Evolutionary conservation across 2,888 invertebrate species (phyloP).

Genomic region (Dynastes grantii): DNA sequence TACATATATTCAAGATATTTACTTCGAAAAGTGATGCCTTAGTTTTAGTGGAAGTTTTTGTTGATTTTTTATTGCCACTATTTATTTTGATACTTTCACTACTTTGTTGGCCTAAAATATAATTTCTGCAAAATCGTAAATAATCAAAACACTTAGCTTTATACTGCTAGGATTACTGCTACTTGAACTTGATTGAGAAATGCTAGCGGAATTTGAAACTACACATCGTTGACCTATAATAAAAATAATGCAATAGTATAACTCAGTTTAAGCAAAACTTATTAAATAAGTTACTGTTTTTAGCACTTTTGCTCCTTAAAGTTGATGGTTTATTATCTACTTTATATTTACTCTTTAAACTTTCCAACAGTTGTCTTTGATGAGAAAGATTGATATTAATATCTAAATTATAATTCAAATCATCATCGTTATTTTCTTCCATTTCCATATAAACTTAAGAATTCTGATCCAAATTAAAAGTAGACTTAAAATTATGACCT

Average conservation of each 20-base stretch:
- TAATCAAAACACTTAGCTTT: background rate
- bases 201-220: background rate
- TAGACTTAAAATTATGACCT: too few relatives aligned
- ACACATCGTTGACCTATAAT: constrained; percentile 29
- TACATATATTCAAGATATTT: background rate
- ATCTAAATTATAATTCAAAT: background rate
- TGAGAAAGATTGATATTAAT: constrained; percentile 15
- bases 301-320: background rate
- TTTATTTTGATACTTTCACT: background rate
- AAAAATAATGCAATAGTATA: background rate
- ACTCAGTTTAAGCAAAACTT: background rate
- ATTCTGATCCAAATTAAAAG: background rate
- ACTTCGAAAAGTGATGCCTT: constrained; percentile 24
- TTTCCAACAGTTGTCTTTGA: constrained; percentile 32
- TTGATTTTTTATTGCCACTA: background rate
- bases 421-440: constrained; percentile 13
- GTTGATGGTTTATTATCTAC: constrained; percentile 17
- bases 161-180: constrained; percentile 18
- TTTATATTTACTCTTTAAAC: constrained; percentile 48
- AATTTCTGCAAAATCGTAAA: background rate
- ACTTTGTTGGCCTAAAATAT: constrained; percentile 22
- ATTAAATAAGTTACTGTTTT: constrained; percentile 6
- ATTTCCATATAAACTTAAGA: background rate
- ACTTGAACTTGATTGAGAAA: constrained; percentile 1
- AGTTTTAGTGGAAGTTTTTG: background rate